A percentile compares a stretch with the other conserved stretches of the same genome.
Conservation (phyloP, 2,888 invertebrate genomes). For the Neoaliturus tenellus region DNA sequence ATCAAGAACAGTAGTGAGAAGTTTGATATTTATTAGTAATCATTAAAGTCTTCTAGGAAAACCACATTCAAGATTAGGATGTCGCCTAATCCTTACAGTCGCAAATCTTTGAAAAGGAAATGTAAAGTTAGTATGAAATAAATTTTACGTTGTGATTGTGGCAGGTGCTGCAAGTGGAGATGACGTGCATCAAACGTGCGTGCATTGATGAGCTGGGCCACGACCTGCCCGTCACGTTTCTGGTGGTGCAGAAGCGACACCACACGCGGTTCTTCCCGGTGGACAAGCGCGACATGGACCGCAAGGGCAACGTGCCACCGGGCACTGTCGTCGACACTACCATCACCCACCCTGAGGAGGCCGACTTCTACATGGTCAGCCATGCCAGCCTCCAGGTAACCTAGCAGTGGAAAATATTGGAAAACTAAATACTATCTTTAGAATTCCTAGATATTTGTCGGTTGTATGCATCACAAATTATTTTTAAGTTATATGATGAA, state of each 20-base stretch:
- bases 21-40: too few relatives aligned
- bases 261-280: constrained; percentile 84
- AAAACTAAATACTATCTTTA: too few relatives aligned
- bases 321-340: constrained; percentile 91
- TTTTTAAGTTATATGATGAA: too few relatives aligned
- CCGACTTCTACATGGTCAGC: constrained; percentile 93
- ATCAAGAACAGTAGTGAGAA: too few relatives aligned
- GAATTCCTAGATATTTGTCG: too few relatives aligned
- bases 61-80: too few relatives aligned
- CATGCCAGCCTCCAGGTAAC: constrained; percentile 73
- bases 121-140: too few relatives aligned
- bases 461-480: too few relatives aligned
- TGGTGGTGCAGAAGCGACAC: constrained; percentile 98
- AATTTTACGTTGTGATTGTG: constrained; percentile 54
- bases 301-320: constrained; percentile 79
- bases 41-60: too few relatives aligned
- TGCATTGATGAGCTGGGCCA: constrained; percentile 76
- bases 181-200: constrained; percentile 83
- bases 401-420: too few relatives aligned
- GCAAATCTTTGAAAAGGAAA: too few relatives aligned
- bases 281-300: constrained; percentile 69
- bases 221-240: constrained; percentile 89
- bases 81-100: too few relatives aligned
- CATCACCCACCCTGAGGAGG: constrained; percentile 90
- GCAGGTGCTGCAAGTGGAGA: constrained; percentile 80